Percentiles rank a stretch among this genome's conserved stretches.
Evolutionary conservation across 2,113 vertebrate species (phyloP).

Genomic region (cat (Felis catus)): DNA sequence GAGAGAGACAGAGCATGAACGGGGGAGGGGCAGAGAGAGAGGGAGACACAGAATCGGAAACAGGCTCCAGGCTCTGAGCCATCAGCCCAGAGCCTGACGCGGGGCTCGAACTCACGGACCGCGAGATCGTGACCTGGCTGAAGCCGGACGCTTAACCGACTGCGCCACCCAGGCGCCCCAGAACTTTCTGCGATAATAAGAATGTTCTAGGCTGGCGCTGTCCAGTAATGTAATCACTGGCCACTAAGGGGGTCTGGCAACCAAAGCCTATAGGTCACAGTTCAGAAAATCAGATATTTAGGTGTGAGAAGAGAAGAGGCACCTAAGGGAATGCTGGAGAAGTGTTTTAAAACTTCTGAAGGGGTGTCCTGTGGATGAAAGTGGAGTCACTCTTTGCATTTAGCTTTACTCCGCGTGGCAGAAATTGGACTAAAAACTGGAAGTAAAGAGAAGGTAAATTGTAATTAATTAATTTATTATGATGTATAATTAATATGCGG

Average conservation of each 20-base stretch:
- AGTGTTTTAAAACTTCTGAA: not conserved
- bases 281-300: not conserved
- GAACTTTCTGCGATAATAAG: not conserved
- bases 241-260: not conserved
- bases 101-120: no score
- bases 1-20: no score
- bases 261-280: not conserved
- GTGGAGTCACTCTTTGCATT: not conserved
- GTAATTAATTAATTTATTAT: not conserved
- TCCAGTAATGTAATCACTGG: not conserved
- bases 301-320: not conserved
- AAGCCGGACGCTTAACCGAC: no score
- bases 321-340: not conserved
- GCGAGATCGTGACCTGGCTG: no score
- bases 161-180: no score
- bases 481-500: not conserved
- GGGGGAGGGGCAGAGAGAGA: no score
- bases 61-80: no score
- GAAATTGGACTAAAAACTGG: not conserved
- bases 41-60: no score
- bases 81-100: no score
- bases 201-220: not conserved
- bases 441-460: not conserved
- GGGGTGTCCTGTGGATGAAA: not conserved
- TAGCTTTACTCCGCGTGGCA: not conserved